Base-by-base conservation (phyloP, 2,797 vertebrate genomes). In the Macrochelys suwanniensis region DNA sequence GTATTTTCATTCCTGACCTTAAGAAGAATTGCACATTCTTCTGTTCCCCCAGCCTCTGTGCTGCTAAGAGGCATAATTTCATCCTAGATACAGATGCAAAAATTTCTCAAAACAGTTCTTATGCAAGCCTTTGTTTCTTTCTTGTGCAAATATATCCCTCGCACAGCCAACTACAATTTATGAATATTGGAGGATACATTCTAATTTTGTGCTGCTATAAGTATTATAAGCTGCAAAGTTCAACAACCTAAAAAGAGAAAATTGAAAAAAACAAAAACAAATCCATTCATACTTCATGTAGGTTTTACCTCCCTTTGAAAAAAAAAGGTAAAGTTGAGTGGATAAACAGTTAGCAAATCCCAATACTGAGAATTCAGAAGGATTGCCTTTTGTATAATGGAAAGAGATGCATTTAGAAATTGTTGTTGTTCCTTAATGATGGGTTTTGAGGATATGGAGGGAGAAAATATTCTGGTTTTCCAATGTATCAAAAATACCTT, bases 21-120 rank as follows among this genome's bases (percentile, higher is more conserved):
- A 5, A 19, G 8, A 26, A 83, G 65, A 87, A 82, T 45, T 4
- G 1, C 3, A 0, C 3, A 26, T 49, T n/a, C 0, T 2, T 51
- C n/a, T 54, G 4, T 89, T 83, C 89, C 89, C 17, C 21, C 33
- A 79, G 7, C 2, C 89, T 23, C 15, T 77, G 5, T 81, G 53
- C 11, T n/a, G 8, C 42, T 37, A 68, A 68, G 5, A 68, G 65
- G 7, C 17, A 37, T n/a, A 68, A n/a, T 19, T 37, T 68, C 16
- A 19, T 19, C 65, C 9, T 68, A 68, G 19, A 11, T 68, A 68
- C 19, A 68, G 19, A 37, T 37, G 19, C n/a, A 68, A 68, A 68
- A 68, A 37, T n/a, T 8, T 37, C 65, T 68, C n/a, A 37, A 37
- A 37, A 68, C n/a, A 37, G 9, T 68, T 68, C 65, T 68, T 68